Conservation (phyloP, 2,888 invertebrate species). For the Callinectes sapidus region DNA sequence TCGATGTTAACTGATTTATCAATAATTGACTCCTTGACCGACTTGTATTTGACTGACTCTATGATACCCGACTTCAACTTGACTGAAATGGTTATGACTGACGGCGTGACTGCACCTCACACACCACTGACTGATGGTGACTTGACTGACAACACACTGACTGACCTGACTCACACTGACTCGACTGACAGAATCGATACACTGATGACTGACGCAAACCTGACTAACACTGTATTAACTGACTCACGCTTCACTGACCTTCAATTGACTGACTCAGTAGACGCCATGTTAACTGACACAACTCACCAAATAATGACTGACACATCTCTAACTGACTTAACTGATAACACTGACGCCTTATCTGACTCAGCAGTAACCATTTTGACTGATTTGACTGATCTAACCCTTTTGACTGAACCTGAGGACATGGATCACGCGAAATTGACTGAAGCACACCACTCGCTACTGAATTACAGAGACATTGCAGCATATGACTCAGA, state of each 20-base stretch:
- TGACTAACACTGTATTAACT: constrained; percentile 19
- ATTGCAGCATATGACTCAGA: neutral
- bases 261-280: neutral
- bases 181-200: neutral
- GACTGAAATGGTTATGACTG: constrained; percentile 1
- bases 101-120: neutral
- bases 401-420: neutral
- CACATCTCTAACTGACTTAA: neutral
- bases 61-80: neutral
- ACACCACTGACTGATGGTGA: neutral
- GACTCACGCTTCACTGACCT: neutral
- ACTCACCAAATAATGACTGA: constrained; percentile 32
- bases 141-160: constrained; percentile 5
- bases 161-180: neutral
- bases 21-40: neutral
- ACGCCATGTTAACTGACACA: constrained; percentile 22
- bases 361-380: neutral
- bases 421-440: neutral
- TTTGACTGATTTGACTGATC: neutral
- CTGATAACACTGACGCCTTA: constrained; percentile 12
- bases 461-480: neutral
- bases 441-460: neutral
- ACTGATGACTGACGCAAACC: constrained; percentile 15
- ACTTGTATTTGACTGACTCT: constrained; percentile 2
- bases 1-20: constrained; percentile 20